Evolutionary conservation across 2,113 vertebrate genomes (phyloP), one percentile per base, ranked within the genome.

Genomic region (Macquaria ambigua): DNA sequence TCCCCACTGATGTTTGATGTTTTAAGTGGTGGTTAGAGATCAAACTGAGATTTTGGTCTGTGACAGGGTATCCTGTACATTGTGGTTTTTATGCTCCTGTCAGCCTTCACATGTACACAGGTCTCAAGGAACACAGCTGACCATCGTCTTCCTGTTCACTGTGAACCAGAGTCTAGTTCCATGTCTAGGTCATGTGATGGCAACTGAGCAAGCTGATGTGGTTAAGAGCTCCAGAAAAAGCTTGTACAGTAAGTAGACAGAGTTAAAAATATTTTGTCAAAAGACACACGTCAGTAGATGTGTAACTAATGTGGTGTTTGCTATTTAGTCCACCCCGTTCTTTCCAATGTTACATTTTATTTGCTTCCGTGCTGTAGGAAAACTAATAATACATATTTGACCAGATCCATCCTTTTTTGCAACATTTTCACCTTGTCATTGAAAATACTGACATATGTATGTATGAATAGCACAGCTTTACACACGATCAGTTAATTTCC

Each of bases 331-430:
- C 46, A 53, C 31, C 46, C 20, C 10, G 2, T 56, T 21, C 50
- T 74, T 63, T 41, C 28, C 61, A 74, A n/a, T 8, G 0, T 48
- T 74, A n/a, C 20, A 68, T 39, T 68, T 82, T 28, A 68, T 74
- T 82, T 59, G 50, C n/a, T 58, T 16, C 25, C 9, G 79, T 68
- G 28, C 53, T 68, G 52, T 59, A 66, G n/a, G 59, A 81, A 74
- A 81, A 58, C 50, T 25, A 21, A 31, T 56, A n/a, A 50, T 48
- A 48, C 28, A 58, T 6, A 59, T 62, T 41, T 63, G 67, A 70
- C 8, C 5, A 14, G 15, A 72, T 28, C 34, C 23, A n/a, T 61
- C 23, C 28, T 71, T 64, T 39, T 63, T 46, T 23, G 37, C 46
- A 72, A 28, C 46, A 63, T 66, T 55, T 41, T 56, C 12, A 55